These are phyloP conservation scores for Drosophila borealis DNA, from an alignment of 2,888 invertebrate species.

Conservation along the genomic window DNA sequence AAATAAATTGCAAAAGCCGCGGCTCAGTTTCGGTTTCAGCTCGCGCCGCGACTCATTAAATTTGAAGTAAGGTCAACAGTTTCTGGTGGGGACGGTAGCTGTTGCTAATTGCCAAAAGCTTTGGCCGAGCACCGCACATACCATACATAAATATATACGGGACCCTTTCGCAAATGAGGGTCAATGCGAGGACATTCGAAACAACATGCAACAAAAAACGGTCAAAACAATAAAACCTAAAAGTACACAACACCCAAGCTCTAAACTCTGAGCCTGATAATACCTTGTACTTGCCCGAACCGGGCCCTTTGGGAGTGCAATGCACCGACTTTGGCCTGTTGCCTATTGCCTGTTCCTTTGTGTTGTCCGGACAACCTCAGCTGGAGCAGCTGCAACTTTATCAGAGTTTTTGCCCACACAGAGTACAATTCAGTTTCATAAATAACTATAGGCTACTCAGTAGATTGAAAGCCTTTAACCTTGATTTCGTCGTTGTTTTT, in stretches of 20 bases:
- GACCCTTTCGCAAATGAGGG: constrained; percentile 54
- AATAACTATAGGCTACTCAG: constrained; percentile 2
- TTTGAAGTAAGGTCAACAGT: constrained; percentile 67
- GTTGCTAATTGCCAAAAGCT: constrained; percentile 66
- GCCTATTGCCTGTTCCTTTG: constrained; percentile 4
- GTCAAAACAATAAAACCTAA: constrained; percentile 10
- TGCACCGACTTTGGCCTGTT: constrained; percentile 7
- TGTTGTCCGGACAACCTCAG: neutral
- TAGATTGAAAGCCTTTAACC: constrained; percentile 3
- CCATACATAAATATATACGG: constrained; percentile 52
- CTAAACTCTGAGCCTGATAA: constrained; percentile 9
- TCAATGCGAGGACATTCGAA: constrained; percentile 67
- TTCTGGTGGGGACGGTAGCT: constrained; percentile 22
- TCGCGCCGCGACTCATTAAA: constrained; percentile 54
- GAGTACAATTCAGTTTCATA: neutral
- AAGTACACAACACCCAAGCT: constrained; percentile 18
- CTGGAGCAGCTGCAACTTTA: constrained; percentile 19
- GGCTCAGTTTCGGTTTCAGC: constrained; percentile 41
- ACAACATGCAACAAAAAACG: constrained; percentile 41
- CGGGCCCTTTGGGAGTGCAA: constrained; percentile 8
- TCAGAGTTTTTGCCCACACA: neutral
- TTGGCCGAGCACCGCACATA: constrained; percentile 4
- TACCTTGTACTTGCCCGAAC: constrained; percentile 9
- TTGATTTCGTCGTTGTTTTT: constrained; percentile 2
- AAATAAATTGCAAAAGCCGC: constrained; percentile 48